Percentiles rank a stretch among this genome's conserved stretches.
Conservation (phyloP, 2,888 invertebrate genomes). For the Cheilosia vernalis region DNA sequence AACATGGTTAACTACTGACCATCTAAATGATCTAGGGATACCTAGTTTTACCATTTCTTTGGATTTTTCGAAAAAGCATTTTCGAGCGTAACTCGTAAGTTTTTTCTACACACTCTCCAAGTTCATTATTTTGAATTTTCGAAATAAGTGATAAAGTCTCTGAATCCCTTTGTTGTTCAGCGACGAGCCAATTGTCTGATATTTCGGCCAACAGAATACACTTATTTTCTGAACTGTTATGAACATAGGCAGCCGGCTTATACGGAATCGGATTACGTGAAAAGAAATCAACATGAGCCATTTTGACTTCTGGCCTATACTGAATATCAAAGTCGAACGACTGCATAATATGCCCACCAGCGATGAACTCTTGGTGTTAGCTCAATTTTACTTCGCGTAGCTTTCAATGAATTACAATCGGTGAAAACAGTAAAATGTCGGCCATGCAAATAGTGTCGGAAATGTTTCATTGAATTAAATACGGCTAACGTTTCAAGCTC, state of each 20-base stretch:
- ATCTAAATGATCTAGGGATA: conserved; percentile 36
- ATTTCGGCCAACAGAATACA: conserved; percentile 47
- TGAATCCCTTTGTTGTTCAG: conserved; percentile 23
- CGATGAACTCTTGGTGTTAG: conserved; percentile 49
- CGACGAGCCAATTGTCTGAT: conserved; percentile 47
- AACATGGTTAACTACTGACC: conserved; percentile 29
- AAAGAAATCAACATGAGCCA: conserved; percentile 50
- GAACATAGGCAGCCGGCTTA: not conserved
- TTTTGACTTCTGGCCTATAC: conserved; percentile 44
- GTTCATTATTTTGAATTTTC: conserved; percentile 14
- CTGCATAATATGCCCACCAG: conserved; percentile 60
- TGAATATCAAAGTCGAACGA: conserved; percentile 57
- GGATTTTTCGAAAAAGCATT: conserved; percentile 21
- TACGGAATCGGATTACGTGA: conserved; percentile 22
- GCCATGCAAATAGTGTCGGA: conserved; percentile 66
- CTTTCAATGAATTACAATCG: conserved; percentile 61
- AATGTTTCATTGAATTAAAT: conserved; percentile 69
- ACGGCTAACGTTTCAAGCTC: conserved; percentile 75
- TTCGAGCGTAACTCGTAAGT: conserved; percentile 11
- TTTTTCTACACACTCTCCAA: not conserved
- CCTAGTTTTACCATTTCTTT: conserved; percentile 19
- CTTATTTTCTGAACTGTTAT: conserved; percentile 27
- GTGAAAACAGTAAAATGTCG: conserved; percentile 54
- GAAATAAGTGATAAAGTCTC: conserved; percentile 15
- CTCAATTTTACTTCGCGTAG: conserved; percentile 40